Evolutionary conservation across 2,113 vertebrate species (phyloP).

Genomic region (Malurus cyaneus): DNA sequence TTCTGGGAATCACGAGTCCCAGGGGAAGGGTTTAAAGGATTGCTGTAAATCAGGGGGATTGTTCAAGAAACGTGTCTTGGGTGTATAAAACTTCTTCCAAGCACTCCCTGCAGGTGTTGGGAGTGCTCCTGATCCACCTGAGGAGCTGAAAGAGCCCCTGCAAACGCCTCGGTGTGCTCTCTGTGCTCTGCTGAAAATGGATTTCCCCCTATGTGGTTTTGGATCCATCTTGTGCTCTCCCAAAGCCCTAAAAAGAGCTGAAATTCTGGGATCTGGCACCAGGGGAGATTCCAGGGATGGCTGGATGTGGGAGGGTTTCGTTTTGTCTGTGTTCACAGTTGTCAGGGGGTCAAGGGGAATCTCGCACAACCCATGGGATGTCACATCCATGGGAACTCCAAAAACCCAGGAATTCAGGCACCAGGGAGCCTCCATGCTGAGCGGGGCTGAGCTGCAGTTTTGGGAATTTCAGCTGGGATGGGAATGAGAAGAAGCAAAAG

Average conservation of each 20-base stretch:
- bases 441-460: too few species aligned
- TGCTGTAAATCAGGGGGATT: background rate
- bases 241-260: background rate
- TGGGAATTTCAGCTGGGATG: background rate
- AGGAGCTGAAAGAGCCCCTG: background rate
- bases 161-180: background rate
- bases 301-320: background rate
- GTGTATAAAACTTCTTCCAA: background rate
- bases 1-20: background rate
- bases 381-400: background rate
- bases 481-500: background rate
- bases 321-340: background rate
- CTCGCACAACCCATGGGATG: background rate
- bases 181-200: background rate
- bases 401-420: background rate
- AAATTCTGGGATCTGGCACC: background rate
- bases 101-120: background rate
- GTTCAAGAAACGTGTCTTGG: background rate
- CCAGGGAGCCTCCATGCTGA: fast-evolving
- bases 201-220: background rate
- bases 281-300: background rate
- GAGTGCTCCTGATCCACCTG: background rate
- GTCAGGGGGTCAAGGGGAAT: background rate
- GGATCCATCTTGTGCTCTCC: background rate
- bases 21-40: background rate